Base-by-base conservation (phyloP, 2,888 invertebrate genomes). In the Torymus texanus region DNA sequence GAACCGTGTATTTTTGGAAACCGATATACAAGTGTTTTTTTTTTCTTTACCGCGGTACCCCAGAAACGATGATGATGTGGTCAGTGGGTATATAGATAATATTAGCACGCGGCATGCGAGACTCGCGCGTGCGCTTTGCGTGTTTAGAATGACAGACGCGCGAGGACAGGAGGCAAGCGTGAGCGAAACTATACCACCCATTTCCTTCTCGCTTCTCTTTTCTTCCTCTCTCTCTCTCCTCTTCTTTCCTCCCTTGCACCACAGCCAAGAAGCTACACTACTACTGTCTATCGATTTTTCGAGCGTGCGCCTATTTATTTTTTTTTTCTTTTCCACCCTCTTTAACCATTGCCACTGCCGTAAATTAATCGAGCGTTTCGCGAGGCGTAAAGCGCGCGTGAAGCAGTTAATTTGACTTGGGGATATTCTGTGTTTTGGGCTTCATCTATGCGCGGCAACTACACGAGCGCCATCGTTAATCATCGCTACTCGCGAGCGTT, bases 141-240 rank as follows among this genome's bases (percentile, higher is more conserved):
- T 88, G 88, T 86, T 84, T 81, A 75, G 85, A 87, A 85, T 88
- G 89, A 89, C 88, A 88, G 87, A 86, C 87, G 85, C 85, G 85
- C 77, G 77, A 24, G 85, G 87, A 87, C 88, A 88, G 87, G 86
- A 88, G 88, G 87, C 82, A 84, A 88, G 87, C 87, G 88, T 8
- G 41, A 86, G 84, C 85, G 77, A 83, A 83, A 83, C 68, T 53
- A 29, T 3, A 18, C 66, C 18, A 29, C 21, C 56, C 53, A 68
- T 58, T 71, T 65, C 65, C 62, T 58, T 41, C 62, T 56, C 14
- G 10, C 10, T 18, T 83, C 84, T 83, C 56, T 58, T 51, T 83
- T 81, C 21, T 65, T 59, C 85, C 85, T 84, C 85, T 84, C 80
- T 73, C 85, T 84, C 85, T 84, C 80, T 73, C 82, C 50, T 65